Conservation (phyloP, 2,113 vertebrate species). For the Haemorhous mexicanus region DNA sequence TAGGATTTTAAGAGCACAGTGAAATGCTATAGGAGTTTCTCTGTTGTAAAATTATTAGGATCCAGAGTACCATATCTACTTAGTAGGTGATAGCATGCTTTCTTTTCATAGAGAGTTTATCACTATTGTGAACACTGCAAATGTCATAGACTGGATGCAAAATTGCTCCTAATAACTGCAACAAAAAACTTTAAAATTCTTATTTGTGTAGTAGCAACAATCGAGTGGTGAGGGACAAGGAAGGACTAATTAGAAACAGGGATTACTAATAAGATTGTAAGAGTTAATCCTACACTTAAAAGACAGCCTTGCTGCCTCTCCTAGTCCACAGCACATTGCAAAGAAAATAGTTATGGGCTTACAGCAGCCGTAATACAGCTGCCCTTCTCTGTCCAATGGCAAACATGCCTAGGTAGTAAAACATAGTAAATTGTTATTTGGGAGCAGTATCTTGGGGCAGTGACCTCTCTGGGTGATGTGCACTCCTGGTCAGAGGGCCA, state of each 20-base stretch:
- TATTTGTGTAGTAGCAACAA: neutral
- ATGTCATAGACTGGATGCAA: conserved; percentile 7
- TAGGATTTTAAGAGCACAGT: conserved; percentile 67
- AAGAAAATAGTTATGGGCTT: conserved; percentile 1
- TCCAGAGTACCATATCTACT: conserved; percentile 38
- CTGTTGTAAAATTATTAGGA: conserved; percentile 66
- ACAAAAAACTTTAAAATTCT: conserved; percentile 13
- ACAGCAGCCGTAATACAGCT: neutral
- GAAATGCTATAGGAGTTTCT: conserved; percentile 61
- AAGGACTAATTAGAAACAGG: neutral
- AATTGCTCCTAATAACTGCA: conserved; percentile 32
- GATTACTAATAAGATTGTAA: neutral
- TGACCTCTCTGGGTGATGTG: neutral
- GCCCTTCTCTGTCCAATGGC: neutral
- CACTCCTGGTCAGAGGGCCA: neutral
- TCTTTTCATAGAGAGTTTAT: conserved; percentile 49
- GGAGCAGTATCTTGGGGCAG: neutral
- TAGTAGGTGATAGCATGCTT: conserved; percentile 41
- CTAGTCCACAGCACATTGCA: neutral
- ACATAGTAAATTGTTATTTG: neutral
- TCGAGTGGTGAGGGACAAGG: neutral
- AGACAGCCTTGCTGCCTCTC: neutral
- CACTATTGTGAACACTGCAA: conserved; percentile 18
- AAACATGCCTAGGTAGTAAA: neutral
- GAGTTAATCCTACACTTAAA: neutral